phyloP scores from a whole-genome alignment of 1,140 invertebrate species.

The Wiebesia pumilae region DNA sequence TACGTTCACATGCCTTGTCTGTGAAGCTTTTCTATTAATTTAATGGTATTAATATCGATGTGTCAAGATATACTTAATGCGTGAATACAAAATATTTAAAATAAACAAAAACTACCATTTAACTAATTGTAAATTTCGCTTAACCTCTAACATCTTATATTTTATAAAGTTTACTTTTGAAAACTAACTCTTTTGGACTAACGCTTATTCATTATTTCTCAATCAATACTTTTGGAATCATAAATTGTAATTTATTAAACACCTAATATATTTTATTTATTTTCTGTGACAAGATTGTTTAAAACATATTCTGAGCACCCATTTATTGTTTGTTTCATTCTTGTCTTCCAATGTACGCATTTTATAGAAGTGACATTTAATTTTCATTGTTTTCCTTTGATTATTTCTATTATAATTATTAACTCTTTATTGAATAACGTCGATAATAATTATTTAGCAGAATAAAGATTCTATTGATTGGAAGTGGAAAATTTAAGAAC shows the following conservation, averaged over 20 bases:
- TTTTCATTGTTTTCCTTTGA: neutral
- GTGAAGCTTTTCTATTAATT: too few species aligned
- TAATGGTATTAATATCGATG: too few species aligned
- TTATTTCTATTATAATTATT: neutral
- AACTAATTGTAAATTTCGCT: neutral
- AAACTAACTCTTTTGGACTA: conserved; percentile 45
- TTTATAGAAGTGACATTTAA: neutral
- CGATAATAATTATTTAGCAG: neutral
- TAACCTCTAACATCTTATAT: neutral
- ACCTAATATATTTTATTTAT: too few species aligned
- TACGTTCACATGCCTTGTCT: too few species aligned
- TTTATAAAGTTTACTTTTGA: neutral
- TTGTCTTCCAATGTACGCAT: neutral
- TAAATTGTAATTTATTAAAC: neutral
- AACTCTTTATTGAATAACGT: neutral
- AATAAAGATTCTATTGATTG: neutral
- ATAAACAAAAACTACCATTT: neutral
- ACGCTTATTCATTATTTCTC: neutral
- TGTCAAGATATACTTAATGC: neutral
- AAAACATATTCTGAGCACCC: neutral
- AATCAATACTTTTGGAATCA: neutral
- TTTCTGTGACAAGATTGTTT: neutral
- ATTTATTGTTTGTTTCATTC: neutral
- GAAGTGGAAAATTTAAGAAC: neutral
- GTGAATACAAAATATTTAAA: neutral